A percentile compares a stretch with the other conserved stretches of the same genome.
Conservation (phyloP, 2,888 invertebrate species). For the Spilosoma lubricipeda region DNA sequence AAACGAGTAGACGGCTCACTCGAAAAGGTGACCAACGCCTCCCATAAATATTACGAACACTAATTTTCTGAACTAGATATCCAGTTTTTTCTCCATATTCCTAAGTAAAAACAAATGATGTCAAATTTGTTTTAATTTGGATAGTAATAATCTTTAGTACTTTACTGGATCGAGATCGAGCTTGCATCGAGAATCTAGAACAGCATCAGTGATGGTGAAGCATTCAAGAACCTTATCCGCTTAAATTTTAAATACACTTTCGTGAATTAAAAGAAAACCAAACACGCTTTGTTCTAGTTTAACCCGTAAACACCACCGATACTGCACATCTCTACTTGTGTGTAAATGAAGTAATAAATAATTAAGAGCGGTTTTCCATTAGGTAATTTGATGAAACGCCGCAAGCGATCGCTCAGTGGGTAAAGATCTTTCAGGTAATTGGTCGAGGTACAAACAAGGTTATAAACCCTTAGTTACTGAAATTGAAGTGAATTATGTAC, state of each 20-base stretch:
- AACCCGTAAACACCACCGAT: slow-evolving; percentile 7
- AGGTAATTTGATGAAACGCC: slow-evolving; percentile 58
- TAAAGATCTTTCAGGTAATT: slow-evolving; percentile 54
- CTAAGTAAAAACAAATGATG: too few relatives aligned
- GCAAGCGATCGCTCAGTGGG: slow-evolving; percentile 52
- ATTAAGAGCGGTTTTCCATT: slow-evolving; percentile 57
- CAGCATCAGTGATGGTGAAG: not conserved
- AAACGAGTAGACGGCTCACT: too few relatives aligned
- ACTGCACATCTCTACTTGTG: slow-evolving; percentile 14
- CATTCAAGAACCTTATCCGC: not conserved
- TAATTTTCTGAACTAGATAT: too few relatives aligned
- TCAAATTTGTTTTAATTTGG: too few relatives aligned
- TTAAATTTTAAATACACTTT: not conserved
- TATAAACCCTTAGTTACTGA: slow-evolving; percentile 8
- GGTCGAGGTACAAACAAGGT: slow-evolving; percentile 38
- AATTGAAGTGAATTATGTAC: not conserved
- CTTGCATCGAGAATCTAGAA: not conserved
- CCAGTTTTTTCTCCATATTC: too few relatives aligned
- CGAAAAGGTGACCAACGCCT: too few relatives aligned
- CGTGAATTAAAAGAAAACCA: not conserved
- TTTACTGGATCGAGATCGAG: too few relatives aligned
- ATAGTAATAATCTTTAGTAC: too few relatives aligned
- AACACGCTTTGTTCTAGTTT: slow-evolving; percentile 10
- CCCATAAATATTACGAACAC: too few relatives aligned
- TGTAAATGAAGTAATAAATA: slow-evolving; percentile 54